Evolutionary conservation across 2,888 invertebrate genomes (phyloP).

Genomic region (Eulithis testata): DNA sequence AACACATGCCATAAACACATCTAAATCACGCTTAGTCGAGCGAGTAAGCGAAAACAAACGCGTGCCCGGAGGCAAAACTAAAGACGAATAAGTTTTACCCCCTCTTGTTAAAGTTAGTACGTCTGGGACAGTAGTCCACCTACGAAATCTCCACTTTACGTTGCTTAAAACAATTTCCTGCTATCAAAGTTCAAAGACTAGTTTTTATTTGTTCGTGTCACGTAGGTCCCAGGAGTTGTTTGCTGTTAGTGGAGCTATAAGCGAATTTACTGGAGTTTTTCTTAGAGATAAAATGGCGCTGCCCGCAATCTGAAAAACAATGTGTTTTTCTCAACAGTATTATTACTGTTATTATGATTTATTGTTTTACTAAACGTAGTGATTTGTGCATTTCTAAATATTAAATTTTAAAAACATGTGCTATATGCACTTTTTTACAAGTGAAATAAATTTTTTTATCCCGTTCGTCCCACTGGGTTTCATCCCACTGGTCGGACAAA

Average conservation of each 20-base stretch:
- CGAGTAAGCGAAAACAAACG: conserved; percentile 34
- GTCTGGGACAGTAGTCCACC: conserved; percentile 53
- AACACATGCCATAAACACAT: conserved; percentile 21
- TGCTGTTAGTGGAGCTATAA: conserved; percentile 70
- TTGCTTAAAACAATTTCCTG: conserved; percentile 74
- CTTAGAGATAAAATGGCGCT: conserved; percentile 54
- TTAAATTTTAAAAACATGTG: no score
- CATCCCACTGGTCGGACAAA: no score
- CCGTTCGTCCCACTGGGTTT: no score
- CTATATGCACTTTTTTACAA: no score
- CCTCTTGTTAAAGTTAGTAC: conserved; percentile 46
- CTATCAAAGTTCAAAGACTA: conserved; percentile 70
- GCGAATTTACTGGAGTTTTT: conserved; percentile 66
- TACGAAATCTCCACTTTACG: conserved; percentile 65
- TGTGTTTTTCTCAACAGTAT: no score
- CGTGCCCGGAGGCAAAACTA: conserved; percentile 21
- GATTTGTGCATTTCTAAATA: no score
- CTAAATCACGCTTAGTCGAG: conserved; percentile 32
- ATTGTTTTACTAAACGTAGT: no score
- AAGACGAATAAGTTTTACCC: conserved; percentile 38
- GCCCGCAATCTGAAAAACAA: background rate
- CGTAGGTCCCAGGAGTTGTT: conserved; percentile 71
- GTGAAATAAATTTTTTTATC: no score
- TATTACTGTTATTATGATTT: no score
- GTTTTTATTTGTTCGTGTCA: conserved; percentile 73